phyloP scores from a whole-genome alignment of 2,888 invertebrate species.

The Lamellibrachia columna region DNA sequence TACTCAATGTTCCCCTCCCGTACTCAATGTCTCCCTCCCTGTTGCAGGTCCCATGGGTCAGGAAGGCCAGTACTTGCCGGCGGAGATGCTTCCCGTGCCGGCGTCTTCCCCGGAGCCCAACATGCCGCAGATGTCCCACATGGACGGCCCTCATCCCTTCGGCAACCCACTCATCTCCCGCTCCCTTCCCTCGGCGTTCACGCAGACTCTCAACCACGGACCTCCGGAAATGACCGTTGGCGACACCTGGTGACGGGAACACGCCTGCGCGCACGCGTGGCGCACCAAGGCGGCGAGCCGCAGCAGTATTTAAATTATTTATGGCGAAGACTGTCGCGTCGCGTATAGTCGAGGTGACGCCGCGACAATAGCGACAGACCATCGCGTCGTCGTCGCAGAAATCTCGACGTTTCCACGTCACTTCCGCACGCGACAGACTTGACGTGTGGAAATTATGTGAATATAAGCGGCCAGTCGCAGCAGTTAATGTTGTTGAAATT shows the following conservation, averaged over 20 bases:
- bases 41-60: slow-evolving; percentile 12
- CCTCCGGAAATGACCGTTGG: slow-evolving; percentile 16
- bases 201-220: slow-evolving; percentile 16
- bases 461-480: not conserved
- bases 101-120: not conserved
- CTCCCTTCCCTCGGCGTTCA: slow-evolving; percentile 11
- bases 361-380: not conserved
- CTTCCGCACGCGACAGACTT: slow-evolving; percentile 6
- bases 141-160: not conserved
- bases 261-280: not conserved
- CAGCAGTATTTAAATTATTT: slow-evolving; percentile 10
- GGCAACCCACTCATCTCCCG: not conserved
- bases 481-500: not conserved
- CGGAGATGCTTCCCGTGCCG: not conserved
- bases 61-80: not conserved
- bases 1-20: not conserved
- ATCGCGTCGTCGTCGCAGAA: not conserved
- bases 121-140: not conserved
- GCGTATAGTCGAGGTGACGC: not conserved
- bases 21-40: not conserved
- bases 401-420: not conserved
- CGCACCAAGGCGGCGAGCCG: not conserved
- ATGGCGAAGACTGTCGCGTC: not conserved
- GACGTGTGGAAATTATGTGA: not conserved
- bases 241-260: slow-evolving; percentile 16